Evolutionary conservation across 2,797 vertebrate species (phyloP).

Genomic region (Gallinago nigripennis): DNA sequence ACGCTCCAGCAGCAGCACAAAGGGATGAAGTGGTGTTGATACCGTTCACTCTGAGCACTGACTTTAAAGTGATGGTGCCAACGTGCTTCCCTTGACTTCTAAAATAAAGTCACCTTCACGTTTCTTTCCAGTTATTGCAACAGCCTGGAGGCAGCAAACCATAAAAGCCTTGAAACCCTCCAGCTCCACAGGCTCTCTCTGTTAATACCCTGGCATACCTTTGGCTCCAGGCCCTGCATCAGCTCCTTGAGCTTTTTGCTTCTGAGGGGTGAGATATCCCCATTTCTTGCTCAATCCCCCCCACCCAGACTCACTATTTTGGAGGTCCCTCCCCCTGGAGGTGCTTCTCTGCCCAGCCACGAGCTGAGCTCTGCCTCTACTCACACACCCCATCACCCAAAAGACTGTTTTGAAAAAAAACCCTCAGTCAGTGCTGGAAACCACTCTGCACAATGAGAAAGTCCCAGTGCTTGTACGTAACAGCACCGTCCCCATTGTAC

Average conservation of each 20-base stretch:
- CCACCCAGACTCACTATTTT: background rate
- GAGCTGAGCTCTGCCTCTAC: background rate
- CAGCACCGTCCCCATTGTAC: background rate
- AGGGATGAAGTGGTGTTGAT: background rate
- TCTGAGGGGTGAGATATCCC: background rate
- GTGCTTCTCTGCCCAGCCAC: background rate
- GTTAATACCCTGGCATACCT: fast-evolving
- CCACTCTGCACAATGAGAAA: background rate
- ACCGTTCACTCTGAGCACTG: fast-evolving
- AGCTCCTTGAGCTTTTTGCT: background rate
- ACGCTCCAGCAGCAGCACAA: background rate
- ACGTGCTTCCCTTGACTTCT: background rate
- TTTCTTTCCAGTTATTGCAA: background rate
- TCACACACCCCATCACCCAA: background rate
- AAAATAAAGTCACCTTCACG: background rate
- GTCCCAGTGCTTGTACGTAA: background rate
- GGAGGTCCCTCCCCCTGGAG: background rate
- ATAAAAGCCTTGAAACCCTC: background rate
- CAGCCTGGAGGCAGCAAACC: background rate
- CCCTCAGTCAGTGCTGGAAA: background rate
- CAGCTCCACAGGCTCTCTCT: background rate
- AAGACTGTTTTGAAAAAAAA: background rate
- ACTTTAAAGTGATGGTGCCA: background rate
- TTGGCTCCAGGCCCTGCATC: background rate
- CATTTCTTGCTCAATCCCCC: background rate